These are phyloP conservation scores for Cephalopholis sonnerati DNA, from an alignment of 2,113 vertebrate genomes.

Conservation along the genomic window DNA sequence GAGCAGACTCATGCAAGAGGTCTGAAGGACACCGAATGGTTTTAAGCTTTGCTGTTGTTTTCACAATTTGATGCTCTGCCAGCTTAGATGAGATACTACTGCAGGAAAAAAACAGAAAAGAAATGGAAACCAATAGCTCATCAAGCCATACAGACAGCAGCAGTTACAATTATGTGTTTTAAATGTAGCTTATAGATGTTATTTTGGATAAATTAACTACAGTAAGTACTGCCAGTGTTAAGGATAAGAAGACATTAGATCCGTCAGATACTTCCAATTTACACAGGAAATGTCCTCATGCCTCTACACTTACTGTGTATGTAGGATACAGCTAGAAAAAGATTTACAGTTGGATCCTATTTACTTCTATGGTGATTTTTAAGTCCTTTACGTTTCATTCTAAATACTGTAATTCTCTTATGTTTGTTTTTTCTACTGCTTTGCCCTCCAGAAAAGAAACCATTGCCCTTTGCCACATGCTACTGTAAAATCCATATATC, in stretches of 20 bases:
- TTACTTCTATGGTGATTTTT: background rate
- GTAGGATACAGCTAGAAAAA: background rate
- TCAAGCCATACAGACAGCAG: background rate
- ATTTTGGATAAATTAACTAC: too few relatives aligned
- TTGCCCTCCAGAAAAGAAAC: background rate
- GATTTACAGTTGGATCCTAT: background rate
- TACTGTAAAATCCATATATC: slow-evolving; percentile 48
- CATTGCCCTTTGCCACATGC: background rate
- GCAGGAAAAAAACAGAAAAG: background rate
- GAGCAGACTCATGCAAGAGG: background rate
- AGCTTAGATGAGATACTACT: slow-evolving; percentile 1
- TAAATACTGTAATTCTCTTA: background rate
- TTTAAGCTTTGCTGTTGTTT: slow-evolving; percentile 9
- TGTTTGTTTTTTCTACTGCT: background rate
- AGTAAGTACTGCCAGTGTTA: too few relatives aligned
- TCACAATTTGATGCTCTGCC: slow-evolving; percentile 8
- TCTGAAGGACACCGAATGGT: background rate
- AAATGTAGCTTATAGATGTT: background rate
- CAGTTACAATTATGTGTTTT: background rate
- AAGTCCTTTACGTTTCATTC: background rate
- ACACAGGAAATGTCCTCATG: background rate
- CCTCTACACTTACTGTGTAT: background rate
- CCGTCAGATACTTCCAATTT: too few relatives aligned
- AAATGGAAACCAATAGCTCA: background rate
- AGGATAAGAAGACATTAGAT: too few relatives aligned